Evolutionary conservation across 2,888 invertebrate genomes (phyloP).

Genomic region (Luperina nickerlii): DNA sequence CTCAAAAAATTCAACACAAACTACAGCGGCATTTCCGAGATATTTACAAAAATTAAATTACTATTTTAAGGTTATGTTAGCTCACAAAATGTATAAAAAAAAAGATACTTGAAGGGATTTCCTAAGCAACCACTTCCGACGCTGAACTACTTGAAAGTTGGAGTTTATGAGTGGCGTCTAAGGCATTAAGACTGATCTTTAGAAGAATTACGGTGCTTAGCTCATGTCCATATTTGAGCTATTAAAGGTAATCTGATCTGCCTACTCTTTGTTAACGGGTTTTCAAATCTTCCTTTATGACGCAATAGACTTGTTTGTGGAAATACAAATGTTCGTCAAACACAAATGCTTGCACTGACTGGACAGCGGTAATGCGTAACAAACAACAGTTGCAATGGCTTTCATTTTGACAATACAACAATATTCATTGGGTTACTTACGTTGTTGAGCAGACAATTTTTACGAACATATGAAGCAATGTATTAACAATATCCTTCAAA

Average conservation of each 20-base stretch:
- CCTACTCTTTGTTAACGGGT: neutral
- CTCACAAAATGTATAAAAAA: neutral
- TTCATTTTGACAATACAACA: too few relatives aligned
- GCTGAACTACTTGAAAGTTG: neutral
- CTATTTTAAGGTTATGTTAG: neutral
- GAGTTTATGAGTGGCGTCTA: neutral
- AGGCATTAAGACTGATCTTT: neutral
- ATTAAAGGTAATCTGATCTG: neutral
- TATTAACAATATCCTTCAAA: too few relatives aligned
- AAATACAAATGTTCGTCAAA: neutral
- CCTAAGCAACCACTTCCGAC: neutral
- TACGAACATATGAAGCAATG: too few relatives aligned
- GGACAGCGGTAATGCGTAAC: too few relatives aligned
- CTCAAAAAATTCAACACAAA: neutral
- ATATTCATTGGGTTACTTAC: too few relatives aligned
- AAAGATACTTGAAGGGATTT: neutral
- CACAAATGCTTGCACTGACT: neutral
- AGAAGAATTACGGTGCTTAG: neutral
- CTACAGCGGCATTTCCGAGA: neutral
- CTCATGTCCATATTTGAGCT: neutral
- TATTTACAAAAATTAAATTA: neutral
- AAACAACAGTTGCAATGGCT: too few relatives aligned
- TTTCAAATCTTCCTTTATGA: conserved; percentile 11
- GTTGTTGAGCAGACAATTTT: too few relatives aligned
- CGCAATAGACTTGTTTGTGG: neutral